Conservation (phyloP, 2,888 invertebrate genomes). For the Nesidiocoris tenuis region DNA sequence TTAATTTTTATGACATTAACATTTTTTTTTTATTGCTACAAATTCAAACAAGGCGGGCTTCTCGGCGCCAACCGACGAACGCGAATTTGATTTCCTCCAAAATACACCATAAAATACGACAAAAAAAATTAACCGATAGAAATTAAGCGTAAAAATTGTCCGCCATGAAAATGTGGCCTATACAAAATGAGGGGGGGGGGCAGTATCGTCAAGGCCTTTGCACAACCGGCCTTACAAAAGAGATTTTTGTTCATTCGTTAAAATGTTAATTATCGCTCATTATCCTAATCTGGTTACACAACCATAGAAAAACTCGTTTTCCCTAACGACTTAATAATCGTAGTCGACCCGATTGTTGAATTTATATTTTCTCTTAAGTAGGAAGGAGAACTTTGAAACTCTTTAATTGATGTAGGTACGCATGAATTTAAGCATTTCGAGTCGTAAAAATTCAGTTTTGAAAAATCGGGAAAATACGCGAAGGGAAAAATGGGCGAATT, state of each 20-base stretch:
- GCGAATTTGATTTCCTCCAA: background rate
- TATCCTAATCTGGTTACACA: slow-evolving; percentile 7
- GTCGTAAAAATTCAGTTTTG: no score
- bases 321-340: background rate
- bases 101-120: slow-evolving; percentile 4
- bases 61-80: background rate
- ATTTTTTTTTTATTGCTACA: no score
- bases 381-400: background rate
- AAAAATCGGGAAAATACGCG: no score
- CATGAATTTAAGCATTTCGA: no score
- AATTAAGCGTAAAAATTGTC: slow-evolving; percentile 37
- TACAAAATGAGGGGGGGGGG: slow-evolving; percentile 39
- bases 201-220: slow-evolving; percentile 31
- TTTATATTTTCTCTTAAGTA: no score
- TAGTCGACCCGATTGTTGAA: no score
- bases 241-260: background rate
- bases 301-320: background rate
- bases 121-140: slow-evolving; percentile 8
- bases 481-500: no score
- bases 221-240: slow-evolving; percentile 46
- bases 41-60: no score
- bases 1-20: no score
- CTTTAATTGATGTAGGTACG: no score
- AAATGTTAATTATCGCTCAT: background rate
- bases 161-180: slow-evolving; percentile 18